Conservation (phyloP, 1,140 invertebrate species). For the Zaprionus davidi region DNA sequence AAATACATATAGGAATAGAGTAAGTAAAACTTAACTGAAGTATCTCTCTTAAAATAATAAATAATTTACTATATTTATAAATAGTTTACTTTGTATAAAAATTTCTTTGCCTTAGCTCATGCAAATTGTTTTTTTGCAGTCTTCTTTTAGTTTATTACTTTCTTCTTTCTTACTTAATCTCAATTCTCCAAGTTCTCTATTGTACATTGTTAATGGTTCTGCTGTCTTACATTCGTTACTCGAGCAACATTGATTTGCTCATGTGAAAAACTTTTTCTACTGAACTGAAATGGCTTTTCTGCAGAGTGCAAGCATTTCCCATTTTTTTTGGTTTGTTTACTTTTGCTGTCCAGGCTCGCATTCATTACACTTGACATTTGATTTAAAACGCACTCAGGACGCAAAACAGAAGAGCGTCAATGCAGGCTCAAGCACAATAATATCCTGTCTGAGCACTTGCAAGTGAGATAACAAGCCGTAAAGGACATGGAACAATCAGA, state of each 20-base stretch:
- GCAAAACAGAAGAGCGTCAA: conserved; percentile 8
- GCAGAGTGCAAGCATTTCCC: not conserved
- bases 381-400: conserved; percentile 52
- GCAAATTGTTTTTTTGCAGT: not conserved
- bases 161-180: no score
- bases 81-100: not conserved
- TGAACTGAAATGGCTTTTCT: not conserved
- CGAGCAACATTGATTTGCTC: not conserved
- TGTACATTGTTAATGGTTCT: not conserved
- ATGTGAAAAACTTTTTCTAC: not conserved
- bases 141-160: not conserved
- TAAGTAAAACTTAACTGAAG: not conserved
- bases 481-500: not conserved
- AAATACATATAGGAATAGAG: not conserved
- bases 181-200: no score
- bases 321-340: not conserved
- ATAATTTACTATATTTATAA: not conserved
- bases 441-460: conserved; percentile 47
- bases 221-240: not conserved
- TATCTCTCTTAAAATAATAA: not conserved
- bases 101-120: not conserved
- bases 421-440: conserved; percentile 41
- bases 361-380: conserved; percentile 58
- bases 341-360: conserved; percentile 19
- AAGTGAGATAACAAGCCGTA: conserved; percentile 35